phyloP scores from a whole-genome alignment of 2,797 vertebrate genomes.

The Phalanger gymnotis region DNA sequence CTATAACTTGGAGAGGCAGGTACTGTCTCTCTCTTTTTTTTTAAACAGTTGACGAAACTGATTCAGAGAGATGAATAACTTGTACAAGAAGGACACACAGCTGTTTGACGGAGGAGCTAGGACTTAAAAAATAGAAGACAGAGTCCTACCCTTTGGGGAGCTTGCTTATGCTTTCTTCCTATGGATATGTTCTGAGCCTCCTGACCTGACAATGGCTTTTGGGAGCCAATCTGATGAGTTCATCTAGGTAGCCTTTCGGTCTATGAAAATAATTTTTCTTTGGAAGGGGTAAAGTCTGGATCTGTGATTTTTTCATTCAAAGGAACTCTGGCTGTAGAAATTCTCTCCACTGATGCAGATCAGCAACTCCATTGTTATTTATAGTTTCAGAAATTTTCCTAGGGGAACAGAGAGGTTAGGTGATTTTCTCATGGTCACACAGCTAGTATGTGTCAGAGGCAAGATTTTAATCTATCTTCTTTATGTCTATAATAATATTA shows the following conservation, averaged over 20 bases:
- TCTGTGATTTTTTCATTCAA: not conserved
- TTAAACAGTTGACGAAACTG: not conserved
- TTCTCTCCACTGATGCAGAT: not conserved
- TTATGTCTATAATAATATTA: not conserved
- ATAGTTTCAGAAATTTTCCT: not conserved
- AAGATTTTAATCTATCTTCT: not conserved
- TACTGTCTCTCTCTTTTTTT: not conserved
- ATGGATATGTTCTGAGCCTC: not conserved
- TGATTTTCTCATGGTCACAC: not conserved
- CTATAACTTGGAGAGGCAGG: not conserved
- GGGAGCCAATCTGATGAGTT: not conserved
- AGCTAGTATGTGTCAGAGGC: not conserved
- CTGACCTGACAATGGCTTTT: not conserved
- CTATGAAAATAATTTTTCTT: not conserved
- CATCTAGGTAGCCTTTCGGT: not conserved
- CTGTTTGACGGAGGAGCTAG: not conserved
- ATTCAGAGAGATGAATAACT: too few species aligned
- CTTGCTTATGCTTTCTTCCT: not conserved
- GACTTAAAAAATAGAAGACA: not conserved
- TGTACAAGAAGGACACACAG: not conserved
- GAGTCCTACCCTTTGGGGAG: not conserved
- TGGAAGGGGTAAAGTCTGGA: not conserved
- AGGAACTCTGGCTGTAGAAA: not conserved
- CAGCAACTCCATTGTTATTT: not conserved
- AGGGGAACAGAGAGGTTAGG: not conserved